phyloP scores from a whole-genome alignment of 2,113 vertebrate genomes.

The Panthera leo region DNA sequence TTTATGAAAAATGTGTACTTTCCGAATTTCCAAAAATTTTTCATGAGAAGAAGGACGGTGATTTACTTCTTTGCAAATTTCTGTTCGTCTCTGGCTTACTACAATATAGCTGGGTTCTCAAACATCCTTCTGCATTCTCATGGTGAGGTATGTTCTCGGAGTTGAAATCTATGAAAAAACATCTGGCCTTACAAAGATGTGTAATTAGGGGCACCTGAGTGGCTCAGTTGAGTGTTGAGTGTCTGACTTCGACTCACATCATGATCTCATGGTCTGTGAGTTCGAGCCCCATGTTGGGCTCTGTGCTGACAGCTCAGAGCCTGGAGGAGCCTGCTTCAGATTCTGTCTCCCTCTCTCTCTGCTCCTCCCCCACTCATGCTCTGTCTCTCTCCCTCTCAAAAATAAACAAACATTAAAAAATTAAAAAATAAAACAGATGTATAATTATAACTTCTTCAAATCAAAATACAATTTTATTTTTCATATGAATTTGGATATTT shows the following conservation, averaged over 20 bases:
- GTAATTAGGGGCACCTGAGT: background rate
- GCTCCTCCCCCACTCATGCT: no score
- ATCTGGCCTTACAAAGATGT: background rate
- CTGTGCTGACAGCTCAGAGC: no score
- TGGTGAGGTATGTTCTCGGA: background rate
- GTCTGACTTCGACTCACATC: no score
- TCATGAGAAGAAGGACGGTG: background rate
- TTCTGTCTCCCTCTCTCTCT: no score
- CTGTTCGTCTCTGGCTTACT: background rate
- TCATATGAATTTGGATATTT: background rate
- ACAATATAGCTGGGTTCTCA: background rate
- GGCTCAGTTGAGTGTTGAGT: no score
- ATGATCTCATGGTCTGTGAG: no score
- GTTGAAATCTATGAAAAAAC: background rate
- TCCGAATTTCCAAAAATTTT: background rate
- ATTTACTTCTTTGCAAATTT: constrained; percentile 30
- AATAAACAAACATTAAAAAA: no score
- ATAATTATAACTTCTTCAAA: background rate
- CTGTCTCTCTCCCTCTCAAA: no score
- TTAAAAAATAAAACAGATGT: background rate
- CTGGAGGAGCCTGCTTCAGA: no score
- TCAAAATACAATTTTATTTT: constrained; percentile 29
- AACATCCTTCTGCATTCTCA: background rate
- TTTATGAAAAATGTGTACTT: background rate
- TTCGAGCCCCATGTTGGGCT: no score